Percentiles rank a stretch among this genome's conserved stretches.
Evolutionary conservation across 2,113 vertebrate genomes (phyloP).

Genomic region (Nesoenas mayeri): DNA sequence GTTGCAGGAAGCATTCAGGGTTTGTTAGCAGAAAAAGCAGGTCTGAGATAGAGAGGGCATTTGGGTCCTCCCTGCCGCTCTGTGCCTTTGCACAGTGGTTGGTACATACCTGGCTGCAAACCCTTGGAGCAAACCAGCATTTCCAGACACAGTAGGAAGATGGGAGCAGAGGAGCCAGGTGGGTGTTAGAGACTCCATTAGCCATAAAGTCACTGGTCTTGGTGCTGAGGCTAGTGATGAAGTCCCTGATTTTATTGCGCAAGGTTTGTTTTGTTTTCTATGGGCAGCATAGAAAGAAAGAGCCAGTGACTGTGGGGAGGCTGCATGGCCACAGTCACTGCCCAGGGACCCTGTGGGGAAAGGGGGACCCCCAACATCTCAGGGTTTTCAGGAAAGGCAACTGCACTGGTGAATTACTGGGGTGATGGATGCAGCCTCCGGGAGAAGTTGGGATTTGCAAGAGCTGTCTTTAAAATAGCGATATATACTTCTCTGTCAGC

Average conservation of each 20-base stretch:
- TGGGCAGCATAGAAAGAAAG: neutral
- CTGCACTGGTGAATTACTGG: neutral
- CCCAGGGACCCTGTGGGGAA: neutral
- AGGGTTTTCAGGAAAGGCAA: neutral
- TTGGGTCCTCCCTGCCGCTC: neutral
- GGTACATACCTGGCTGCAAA: neutral
- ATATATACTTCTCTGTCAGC: fast-evolving
- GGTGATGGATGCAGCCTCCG: neutral
- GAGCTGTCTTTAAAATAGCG: neutral
- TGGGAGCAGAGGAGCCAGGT: neutral
- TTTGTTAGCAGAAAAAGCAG: neutral
- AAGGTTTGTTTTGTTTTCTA: neutral
- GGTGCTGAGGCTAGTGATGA: neutral
- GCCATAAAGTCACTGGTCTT: neutral
- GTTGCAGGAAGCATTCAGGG: fast-evolving
- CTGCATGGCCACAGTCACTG: neutral
- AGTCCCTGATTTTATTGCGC: neutral
- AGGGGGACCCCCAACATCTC: neutral
- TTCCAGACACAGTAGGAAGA: neutral
- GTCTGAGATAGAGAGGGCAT: neutral
- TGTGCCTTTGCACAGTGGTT: neutral
- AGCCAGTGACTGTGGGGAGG: neutral
- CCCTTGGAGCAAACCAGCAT: neutral
- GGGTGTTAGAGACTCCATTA: neutral
- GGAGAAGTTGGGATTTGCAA: neutral